A percentile compares a stretch with the other conserved stretches of the same genome.
These are phyloP conservation scores for Antheraea pernyi DNA, from an alignment of 1,140 invertebrate species.

Conservation along the genomic window DNA sequence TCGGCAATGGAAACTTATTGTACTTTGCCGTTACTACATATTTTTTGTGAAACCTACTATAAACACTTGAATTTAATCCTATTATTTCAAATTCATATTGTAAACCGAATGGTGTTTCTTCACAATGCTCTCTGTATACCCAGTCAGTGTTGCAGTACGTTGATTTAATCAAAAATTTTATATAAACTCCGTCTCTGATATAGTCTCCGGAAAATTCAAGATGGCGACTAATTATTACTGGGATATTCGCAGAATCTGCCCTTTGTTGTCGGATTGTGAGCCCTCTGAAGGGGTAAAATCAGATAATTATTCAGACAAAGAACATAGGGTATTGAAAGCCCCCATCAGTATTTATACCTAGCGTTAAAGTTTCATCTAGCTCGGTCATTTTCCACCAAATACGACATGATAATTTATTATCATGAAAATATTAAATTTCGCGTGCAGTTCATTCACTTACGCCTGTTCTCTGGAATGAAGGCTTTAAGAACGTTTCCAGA, in stretches of 20 bases:
- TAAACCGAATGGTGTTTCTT: neutral
- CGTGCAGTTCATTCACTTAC: no score
- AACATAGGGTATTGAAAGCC: neutral
- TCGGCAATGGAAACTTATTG: no score
- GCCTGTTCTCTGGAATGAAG: no score
- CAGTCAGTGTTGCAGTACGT: neutral
- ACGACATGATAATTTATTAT: no score
- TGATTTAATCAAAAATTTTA: neutral
- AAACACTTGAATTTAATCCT: no score
- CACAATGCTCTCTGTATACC: neutral
- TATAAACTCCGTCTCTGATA: neutral
- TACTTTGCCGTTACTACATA: no score
- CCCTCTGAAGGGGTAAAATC: conserved; percentile 1
- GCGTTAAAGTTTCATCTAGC: no score
- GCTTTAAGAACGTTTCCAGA: no score
- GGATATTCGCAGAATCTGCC: conserved; percentile 7
- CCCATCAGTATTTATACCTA: no score
- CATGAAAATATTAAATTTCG: no score
- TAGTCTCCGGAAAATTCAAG: conserved; percentile 2
- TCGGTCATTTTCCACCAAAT: neutral
- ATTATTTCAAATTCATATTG: neutral
- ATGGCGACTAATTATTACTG: conserved; percentile 8
- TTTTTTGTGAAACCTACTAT: no score
- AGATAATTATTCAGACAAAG: neutral
- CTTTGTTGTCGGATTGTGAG: conserved; percentile 16